phyloP scores from a whole-genome alignment of 2,113 vertebrate genomes.

The Regulus satrapa region DNA sequence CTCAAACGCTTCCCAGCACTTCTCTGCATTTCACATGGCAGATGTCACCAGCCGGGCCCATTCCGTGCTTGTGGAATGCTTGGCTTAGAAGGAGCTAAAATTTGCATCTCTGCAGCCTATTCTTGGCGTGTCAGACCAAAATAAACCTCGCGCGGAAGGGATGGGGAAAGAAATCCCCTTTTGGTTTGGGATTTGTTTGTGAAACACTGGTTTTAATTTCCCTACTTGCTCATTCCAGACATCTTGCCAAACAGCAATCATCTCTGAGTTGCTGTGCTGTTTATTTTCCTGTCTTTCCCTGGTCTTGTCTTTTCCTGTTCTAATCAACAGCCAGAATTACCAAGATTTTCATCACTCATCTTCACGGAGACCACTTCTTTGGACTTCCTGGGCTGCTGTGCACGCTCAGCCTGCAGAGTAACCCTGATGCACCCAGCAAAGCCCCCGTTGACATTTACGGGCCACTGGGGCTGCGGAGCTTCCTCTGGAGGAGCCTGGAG shows the following conservation, averaged over 20 bases:
- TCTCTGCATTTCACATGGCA: not conserved
- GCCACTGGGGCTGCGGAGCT: slow-evolving; percentile 74
- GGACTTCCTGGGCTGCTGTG: slow-evolving; percentile 91
- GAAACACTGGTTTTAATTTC: not conserved
- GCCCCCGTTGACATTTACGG: slow-evolving; percentile 84
- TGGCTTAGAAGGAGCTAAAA: not conserved
- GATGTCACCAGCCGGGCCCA: not conserved
- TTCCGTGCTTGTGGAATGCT: too few species aligned
- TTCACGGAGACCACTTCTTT: slow-evolving; percentile 93
- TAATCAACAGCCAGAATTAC: slow-evolving; percentile 79
- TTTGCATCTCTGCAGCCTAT: not conserved
- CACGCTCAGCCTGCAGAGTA: too few species aligned
- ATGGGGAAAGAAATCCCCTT: not conserved
- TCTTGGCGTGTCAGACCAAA: not conserved
- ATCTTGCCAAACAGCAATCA: rapidly evolving
- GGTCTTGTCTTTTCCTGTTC: not conserved
- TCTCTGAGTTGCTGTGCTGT: rapidly evolving
- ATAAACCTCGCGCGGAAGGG: not conserved
- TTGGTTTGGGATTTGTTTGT: not conserved
- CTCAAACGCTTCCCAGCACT: not conserved
- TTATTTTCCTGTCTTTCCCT: not conserved
- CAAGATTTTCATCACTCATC: slow-evolving; percentile 93
- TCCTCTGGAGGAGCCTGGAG: not conserved
- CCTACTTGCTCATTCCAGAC: not conserved
- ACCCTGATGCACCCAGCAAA: too few species aligned